Evolutionary conservation across 64 coral and sea anemone genomes (phyloP).

Genomic region (Acropora tenuis): DNA sequence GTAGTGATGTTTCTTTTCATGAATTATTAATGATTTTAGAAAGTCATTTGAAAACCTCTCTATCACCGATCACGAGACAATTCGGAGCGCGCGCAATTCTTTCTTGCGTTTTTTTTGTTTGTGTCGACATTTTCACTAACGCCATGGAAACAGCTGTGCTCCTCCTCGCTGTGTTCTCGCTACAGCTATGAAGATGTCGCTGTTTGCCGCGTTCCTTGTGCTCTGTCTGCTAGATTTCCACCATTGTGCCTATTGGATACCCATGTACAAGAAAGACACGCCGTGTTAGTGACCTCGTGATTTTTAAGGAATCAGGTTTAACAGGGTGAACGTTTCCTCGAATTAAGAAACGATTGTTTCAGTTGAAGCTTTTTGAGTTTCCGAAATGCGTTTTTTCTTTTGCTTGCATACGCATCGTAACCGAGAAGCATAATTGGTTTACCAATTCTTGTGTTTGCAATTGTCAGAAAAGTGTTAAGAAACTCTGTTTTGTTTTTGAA

Average conservation of each 20-base stretch:
- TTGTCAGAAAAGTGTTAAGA: too few relatives aligned
- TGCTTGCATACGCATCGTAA: too few relatives aligned
- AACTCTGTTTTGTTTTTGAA: too few relatives aligned
- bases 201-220: not conserved
- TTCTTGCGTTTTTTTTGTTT: not conserved
- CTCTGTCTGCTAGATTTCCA: not conserved
- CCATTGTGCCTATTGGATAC: not conserved
- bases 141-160: not conserved
- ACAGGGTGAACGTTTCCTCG: not conserved
- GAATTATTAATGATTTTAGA: too few relatives aligned
- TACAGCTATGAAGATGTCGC: not conserved
- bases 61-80: not conserved
- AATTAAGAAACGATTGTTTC: not conserved
- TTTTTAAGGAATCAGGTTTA: not conserved
- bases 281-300: constrained; percentile 11
- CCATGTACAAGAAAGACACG: constrained; percentile 29
- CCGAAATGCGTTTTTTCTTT: too few relatives aligned
- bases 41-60: too few relatives aligned
- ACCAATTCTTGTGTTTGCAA: too few relatives aligned
- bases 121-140: not conserved
- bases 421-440: too few relatives aligned
- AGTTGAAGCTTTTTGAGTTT: too few relatives aligned
- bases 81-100: not conserved
- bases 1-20: too few relatives aligned
- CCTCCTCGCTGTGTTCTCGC: too few relatives aligned